Evolutionary conservation across 1,140 invertebrate genomes (phyloP), one percentile per base, ranked within the genome.

Genomic region (Camponotus vicinus): DNA sequence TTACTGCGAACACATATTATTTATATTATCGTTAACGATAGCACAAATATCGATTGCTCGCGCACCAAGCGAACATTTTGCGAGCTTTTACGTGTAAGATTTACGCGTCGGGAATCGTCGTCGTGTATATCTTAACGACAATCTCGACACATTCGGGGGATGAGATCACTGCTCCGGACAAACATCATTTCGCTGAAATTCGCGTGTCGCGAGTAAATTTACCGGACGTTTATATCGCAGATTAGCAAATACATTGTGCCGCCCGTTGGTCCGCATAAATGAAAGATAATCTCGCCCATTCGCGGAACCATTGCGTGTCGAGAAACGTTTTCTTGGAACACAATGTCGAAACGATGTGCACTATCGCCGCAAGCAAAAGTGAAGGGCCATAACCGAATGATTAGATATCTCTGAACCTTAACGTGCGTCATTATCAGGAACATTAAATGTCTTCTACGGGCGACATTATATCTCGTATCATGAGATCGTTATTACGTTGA

Each of bases 121-220:
- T 7, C 4, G 76, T 6, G 9, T 86, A 86, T 86, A 86, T 86
- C 85, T 86, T 86, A 86, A 86, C 77, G 77, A 52, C 77, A 27
- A 86, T 86, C 85, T 86, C 42, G 64, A 86, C 85, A 79, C 57
- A 66, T 45, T 64, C 78, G 45, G 32, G 55, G 45, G 40, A 57
- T 63, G 77, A 80, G 75, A 15, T 75, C 71, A 77, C 21, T 49
- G 67, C 42, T 61, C 40, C 40, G 69, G 69, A 11, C 79, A 57
- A 55, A 11, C 79, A 45, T 83, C 40, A 83, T 75, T 83, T 83
- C 69, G 40, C 32, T 83, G 67, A 83, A 83, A 83, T 75, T 83
- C 79, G 55, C 79, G 69, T 83, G 79, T 83, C 79, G 55, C 69
- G 79, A 83, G 69, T 83, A 83, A 83, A 83, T 83, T 37, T 70